Evolutionary conservation across 2,113 vertebrate species (phyloP).

Genomic region (Grantiella picta): DNA sequence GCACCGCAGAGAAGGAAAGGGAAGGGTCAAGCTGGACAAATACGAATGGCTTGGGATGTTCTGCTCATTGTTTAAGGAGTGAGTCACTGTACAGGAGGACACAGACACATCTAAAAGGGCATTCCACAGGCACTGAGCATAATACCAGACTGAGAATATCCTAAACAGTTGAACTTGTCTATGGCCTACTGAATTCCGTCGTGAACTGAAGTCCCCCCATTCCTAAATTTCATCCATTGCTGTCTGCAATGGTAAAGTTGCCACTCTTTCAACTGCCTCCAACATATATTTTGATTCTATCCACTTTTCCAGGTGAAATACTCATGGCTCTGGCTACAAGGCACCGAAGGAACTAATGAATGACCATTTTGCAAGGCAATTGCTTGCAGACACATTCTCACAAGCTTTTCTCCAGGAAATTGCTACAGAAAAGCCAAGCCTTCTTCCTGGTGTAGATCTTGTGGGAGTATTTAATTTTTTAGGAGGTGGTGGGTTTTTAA

Average conservation of each 20-base stretch:
- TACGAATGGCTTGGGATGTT: background rate
- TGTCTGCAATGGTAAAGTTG: background rate
- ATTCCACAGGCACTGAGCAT: background rate
- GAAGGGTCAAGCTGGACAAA: background rate
- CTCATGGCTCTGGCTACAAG: background rate
- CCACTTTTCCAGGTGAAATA: background rate
- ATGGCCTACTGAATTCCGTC: background rate
- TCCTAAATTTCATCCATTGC: background rate
- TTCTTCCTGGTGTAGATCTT: background rate
- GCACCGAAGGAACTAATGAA: background rate
- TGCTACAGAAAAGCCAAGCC: background rate
- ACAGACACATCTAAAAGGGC: background rate
- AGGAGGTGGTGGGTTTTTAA: background rate
- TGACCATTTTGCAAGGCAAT: background rate
- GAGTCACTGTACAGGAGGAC: background rate
- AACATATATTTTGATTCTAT: background rate
- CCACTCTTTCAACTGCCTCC: background rate
- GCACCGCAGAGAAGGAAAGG: background rate
- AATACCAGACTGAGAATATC: background rate
- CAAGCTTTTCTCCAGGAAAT: slow-evolving; percentile 1
- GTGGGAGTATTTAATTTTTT: background rate
- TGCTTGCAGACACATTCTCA: background rate
- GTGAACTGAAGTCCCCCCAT: background rate
- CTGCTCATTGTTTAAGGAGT: background rate
- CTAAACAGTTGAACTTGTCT: background rate